Conservation (phyloP, 2,113 vertebrate genomes). For the Dermatemys mawii region DNA sequence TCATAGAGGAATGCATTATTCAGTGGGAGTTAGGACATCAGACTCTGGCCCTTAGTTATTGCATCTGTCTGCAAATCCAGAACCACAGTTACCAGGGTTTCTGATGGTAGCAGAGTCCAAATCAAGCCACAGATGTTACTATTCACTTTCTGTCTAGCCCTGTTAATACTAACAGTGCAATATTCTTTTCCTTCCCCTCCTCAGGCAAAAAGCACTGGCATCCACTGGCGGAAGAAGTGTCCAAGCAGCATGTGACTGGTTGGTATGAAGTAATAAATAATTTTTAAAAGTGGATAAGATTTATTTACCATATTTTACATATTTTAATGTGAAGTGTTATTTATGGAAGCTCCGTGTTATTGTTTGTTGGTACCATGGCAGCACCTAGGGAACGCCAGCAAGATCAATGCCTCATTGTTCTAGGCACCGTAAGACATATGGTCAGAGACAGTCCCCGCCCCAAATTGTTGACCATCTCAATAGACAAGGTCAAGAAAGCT, state of each 20-base stretch:
- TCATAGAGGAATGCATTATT: not conserved
- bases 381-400: not conserved
- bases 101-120: not conserved
- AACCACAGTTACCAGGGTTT: not conserved
- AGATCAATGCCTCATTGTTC: rapidly evolving
- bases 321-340: no score
- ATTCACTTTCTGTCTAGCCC: not conserved
- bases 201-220: constrained; percentile 94
- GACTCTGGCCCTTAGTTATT: not conserved
- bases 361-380: not conserved
- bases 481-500: not conserved
- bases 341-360: not conserved
- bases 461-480: not conserved
- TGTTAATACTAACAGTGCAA: constrained; percentile 56
- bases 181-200: constrained; percentile 50
- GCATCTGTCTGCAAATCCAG: not conserved
- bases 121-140: not conserved
- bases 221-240: constrained; percentile 96
- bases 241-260: constrained; percentile 99
- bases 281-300: not conserved
- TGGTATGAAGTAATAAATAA: constrained; percentile 79
- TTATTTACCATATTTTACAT: not conserved
- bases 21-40: not conserved
- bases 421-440: not conserved
- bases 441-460: not conserved